phyloP scores from a whole-genome alignment of 2,888 invertebrate species.

The Nycteola revayana region DNA sequence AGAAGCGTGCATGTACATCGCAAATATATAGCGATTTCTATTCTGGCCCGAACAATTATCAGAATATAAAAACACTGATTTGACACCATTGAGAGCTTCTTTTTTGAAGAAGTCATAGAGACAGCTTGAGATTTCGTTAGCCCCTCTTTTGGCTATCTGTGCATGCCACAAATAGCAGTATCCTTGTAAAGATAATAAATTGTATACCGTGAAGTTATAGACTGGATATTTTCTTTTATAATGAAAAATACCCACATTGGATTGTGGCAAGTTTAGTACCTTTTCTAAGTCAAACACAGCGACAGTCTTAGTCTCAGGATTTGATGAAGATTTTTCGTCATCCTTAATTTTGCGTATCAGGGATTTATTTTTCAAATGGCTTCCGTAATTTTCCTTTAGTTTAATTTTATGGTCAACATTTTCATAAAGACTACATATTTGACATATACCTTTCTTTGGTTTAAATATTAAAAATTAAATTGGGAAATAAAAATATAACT shows the following conservation, averaged over 20 bases:
- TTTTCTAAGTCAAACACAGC: conserved; percentile 6
- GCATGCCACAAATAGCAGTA: conserved; percentile 4
- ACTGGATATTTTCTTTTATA: conserved; percentile 5
- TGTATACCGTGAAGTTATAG: conserved; percentile 3
- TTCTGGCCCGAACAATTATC: conserved; percentile 2
- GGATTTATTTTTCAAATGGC: conserved; percentile 2
- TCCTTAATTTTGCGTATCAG: conserved; percentile 1
- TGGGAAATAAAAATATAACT: conserved; percentile 5
- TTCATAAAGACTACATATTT: conserved; percentile 2
- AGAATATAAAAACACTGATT: neutral
- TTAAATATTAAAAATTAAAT: conserved; percentile 7
- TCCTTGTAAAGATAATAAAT: conserved; percentile 3
- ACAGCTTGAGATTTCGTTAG: conserved; percentile 2
- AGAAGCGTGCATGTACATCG: conserved; percentile 1
- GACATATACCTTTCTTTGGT: conserved; percentile 5
- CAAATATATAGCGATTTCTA: conserved; percentile 1
- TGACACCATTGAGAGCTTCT: neutral
- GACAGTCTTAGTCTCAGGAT: neutral
- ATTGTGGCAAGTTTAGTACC: conserved; percentile 5
- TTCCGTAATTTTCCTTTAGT: conserved; percentile 2
- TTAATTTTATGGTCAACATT: neutral
- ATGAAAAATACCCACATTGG: conserved; percentile 4
- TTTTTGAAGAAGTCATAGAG: conserved; percentile 1
- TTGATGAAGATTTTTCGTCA: neutral
- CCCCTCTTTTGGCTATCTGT: conserved; percentile 4